Conservation (phyloP, 2,797 vertebrate species). For the Rousettus madagascariensis region DNA sequence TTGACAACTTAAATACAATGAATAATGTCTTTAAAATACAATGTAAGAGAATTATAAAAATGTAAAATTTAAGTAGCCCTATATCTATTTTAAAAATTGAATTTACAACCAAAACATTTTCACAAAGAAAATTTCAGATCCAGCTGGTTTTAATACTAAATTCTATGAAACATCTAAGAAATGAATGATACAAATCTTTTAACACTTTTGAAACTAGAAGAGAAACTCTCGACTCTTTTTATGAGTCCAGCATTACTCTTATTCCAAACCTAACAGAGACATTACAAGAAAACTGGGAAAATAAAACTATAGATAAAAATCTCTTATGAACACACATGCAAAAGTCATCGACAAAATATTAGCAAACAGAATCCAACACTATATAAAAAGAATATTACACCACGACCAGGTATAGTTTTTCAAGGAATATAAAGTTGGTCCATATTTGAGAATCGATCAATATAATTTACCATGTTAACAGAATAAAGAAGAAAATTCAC, state of each 20-base stretch:
- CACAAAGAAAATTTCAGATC: background rate
- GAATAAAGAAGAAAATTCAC: conserved; percentile 7
- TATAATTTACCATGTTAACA: conserved; percentile 21
- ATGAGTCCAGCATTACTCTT: background rate
- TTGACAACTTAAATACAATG: background rate
- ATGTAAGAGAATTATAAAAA: conserved; percentile 2
- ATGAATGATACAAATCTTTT: background rate
- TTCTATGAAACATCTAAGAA: conserved; percentile 1
- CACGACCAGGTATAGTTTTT: background rate
- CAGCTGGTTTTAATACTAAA: background rate
- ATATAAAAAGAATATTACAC: background rate
- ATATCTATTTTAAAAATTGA: background rate
- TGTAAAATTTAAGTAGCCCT: background rate
- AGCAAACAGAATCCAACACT: background rate
- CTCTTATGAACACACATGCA: background rate
- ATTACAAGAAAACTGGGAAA: background rate
- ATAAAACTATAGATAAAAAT: background rate
- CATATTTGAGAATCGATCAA: background rate
- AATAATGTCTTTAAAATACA: background rate
- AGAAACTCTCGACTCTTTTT: background rate
- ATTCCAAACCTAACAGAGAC: background rate
- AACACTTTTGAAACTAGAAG: background rate
- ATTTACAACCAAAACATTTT: conserved; percentile 21
- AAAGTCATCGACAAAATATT: background rate
- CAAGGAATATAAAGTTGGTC: background rate